These are phyloP conservation scores for Pseudorhombus dupliciocellatus DNA, from an alignment of 2,113 vertebrate genomes.

Conservation along the genomic window DNA sequence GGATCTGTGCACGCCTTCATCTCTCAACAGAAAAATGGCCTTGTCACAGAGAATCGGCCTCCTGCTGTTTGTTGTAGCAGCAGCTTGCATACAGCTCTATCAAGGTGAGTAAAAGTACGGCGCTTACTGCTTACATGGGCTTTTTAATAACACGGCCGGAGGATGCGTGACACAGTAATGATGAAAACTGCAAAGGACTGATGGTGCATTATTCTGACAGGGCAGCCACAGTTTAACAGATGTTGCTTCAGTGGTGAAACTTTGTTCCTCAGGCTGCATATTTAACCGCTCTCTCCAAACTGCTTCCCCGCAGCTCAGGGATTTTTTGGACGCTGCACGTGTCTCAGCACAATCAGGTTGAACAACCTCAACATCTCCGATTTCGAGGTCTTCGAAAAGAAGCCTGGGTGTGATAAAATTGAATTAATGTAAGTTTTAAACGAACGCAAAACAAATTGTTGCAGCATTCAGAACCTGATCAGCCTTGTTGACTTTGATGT, in stretches of 20 bases:
- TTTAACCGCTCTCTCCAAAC: neutral
- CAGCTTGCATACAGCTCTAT: conserved; percentile 56
- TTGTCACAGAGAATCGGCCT: conserved; percentile 42
- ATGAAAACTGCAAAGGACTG: neutral
- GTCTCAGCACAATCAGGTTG: conserved; percentile 13
- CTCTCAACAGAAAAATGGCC: conserved; percentile 44
- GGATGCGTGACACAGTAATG: neutral
- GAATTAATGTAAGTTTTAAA: conserved; percentile 75
- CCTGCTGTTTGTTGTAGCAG: conserved; percentile 52
- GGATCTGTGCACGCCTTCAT: conserved; percentile 20
- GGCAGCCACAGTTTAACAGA: neutral
- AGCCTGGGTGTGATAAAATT: conserved; percentile 49
- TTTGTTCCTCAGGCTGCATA: neutral
- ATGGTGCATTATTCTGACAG: neutral
- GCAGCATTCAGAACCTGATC: neutral
- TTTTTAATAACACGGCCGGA: neutral
- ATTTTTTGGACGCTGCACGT: conserved; percentile 65
- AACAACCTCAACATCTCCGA: conserved; percentile 51
- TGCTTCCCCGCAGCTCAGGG: conserved; percentile 51
- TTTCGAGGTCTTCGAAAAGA: conserved; percentile 64
- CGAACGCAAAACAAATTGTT: neutral
- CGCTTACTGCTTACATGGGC: neutral
- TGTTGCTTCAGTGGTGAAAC: neutral
- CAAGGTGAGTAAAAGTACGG: conserved; percentile 57
- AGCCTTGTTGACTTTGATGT: neutral